Conservation (phyloP, 2,797 vertebrate genomes). For the Hapalemur alaotrensis region DNA sequence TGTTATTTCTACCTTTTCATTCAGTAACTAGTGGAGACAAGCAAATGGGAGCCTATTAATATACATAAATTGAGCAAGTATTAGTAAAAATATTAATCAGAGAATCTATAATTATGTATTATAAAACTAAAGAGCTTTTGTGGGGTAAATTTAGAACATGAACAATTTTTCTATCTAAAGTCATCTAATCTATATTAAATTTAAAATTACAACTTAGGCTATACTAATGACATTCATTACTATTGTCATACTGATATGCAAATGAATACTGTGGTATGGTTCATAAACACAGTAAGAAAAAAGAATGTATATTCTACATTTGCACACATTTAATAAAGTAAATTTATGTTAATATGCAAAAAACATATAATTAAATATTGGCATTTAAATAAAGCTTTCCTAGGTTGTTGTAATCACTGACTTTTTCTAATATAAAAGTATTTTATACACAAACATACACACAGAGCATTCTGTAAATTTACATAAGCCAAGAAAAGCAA, state of each 20-base stretch:
- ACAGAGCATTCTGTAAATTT: conserved; percentile 21
- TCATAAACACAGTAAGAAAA: neutral
- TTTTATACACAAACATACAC: conserved; percentile 6
- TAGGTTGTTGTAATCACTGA: neutral
- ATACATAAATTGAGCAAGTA: neutral
- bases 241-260: neutral
- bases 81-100: conserved; percentile 5
- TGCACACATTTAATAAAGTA: neutral
- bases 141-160: neutral
- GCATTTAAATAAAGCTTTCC: conserved; percentile 50
- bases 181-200: neutral
- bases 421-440: conserved; percentile 36
- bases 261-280: neutral
- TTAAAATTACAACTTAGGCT: conserved; percentile 28
- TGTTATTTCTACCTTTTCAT: conserved; percentile 18
- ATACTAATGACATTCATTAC: neutral
- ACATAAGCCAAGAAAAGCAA: conserved; percentile 39
- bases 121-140: neutral
- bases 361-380: neutral
- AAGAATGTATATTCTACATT: neutral
- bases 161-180: neutral
- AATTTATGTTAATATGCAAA: neutral
- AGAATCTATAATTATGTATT: neutral
- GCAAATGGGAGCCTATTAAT: neutral
- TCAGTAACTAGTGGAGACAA: conserved; percentile 18